Base-by-base conservation (phyloP, 2,797 vertebrate genomes). In the Chelidonichthys spinosus region DNA sequence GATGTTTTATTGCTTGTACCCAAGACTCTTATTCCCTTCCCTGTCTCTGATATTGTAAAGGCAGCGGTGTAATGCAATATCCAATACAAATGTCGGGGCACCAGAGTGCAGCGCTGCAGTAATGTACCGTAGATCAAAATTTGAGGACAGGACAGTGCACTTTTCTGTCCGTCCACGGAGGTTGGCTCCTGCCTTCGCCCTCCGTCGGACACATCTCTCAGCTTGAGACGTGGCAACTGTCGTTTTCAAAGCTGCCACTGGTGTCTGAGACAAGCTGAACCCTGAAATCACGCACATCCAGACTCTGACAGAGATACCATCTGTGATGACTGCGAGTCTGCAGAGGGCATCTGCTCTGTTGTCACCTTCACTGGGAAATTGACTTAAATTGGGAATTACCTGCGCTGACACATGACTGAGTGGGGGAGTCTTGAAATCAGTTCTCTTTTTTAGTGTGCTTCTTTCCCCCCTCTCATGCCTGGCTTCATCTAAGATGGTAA, bases 331-430 rank as follows among this genome's bases (percentile, higher is more conserved):
- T 76, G 77, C 47, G 15, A 85, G 85, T 90, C 88, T 83, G 81
- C 81, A 88, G 88, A 92, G 92, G 89, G 90, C 91, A 92, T 91
- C 89, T 90, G 85, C 81, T 89, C 74, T 47, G 62, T 84, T 91
- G 89, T 92, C 87, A 88, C 78, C 85, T 80, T 85, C 76, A 44
- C 79, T 76, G 86, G 72, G 78, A 91, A 92, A 88, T 83, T 82
- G 85, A 88, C 85, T 89, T 79, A 76, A 88, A 88, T 85, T 87
- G 85, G 85, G 77, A 74, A 84, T 90, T 88, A 87, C 91, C 84
- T 85, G 78, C 63, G 47, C 76, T 64, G 84, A 85, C 78, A 76
- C 71, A 71, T 55, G 69, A 83, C 69, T 39, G 78, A 85, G 25
- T 25, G 25, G 25, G 25, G 25, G 25, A 25, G 25, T 25, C 25